phyloP scores from a whole-genome alignment of 2,797 vertebrate species.

The Labeo calbasu region DNA sequence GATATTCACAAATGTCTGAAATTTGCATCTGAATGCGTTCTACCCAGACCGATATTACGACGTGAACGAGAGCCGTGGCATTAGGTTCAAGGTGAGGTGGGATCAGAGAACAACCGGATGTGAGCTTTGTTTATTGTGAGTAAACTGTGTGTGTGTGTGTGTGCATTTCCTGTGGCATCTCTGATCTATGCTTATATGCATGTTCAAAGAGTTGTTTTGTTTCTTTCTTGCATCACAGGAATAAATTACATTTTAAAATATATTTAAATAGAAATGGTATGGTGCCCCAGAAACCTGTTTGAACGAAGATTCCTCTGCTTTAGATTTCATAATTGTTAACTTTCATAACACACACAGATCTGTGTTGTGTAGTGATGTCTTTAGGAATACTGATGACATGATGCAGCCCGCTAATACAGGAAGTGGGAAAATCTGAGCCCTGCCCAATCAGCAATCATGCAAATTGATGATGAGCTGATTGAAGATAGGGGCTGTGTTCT shows the following conservation, averaged over 20 bases:
- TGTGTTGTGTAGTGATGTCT: slow-evolving; percentile 14
- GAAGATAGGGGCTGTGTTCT: slow-evolving; percentile 62
- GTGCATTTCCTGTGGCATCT: slow-evolving; percentile 26
- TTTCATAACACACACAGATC: not conserved
- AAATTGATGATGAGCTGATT: slow-evolving; percentile 68
- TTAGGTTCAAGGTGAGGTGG: slow-evolving; percentile 43
- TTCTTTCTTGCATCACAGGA: not conserved
- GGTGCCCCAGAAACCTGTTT: not conserved
- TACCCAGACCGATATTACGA: slow-evolving; percentile 37
- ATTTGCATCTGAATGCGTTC: slow-evolving; percentile 71
- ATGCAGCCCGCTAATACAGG: slow-evolving; percentile 52
- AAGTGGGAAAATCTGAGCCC: slow-evolving; percentile 63
- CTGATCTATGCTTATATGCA: not conserved
- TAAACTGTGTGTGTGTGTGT: slow-evolving; percentile 29
- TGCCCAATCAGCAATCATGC: slow-evolving; percentile 68
- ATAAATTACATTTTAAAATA: not conserved
- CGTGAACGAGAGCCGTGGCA: slow-evolving; percentile 31
- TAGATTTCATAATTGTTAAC: not conserved
- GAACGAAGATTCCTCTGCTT: not conserved
- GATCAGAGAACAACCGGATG: slow-evolving; percentile 47
- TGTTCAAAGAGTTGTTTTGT: not conserved
- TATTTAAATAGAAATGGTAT: not conserved
- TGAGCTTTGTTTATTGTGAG: slow-evolving; percentile 32
- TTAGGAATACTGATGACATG: slow-evolving; percentile 34
- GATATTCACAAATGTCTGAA: slow-evolving; percentile 73